Evolutionary conservation across 2,888 invertebrate species (phyloP).

Genomic region (Meiosimyza platycephala): DNA sequence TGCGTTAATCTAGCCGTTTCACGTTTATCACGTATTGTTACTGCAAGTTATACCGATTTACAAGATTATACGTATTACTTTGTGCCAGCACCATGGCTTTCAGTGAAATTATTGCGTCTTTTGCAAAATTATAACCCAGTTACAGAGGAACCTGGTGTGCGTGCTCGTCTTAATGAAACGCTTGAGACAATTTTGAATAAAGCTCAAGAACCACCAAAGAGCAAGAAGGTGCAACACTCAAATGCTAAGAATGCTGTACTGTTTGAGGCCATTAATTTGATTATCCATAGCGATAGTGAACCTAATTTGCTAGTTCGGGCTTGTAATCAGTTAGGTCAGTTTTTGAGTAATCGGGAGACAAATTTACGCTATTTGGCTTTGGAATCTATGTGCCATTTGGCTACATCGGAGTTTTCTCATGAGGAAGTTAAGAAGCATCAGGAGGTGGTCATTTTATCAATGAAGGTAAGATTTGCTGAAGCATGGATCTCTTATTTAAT

Average conservation of each 20-base stretch:
- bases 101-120: constrained; percentile 94
- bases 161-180: constrained; percentile 96
- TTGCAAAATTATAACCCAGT: constrained; percentile 99
- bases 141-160: constrained; percentile 94
- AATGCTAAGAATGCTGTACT: constrained; percentile 99
- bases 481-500: too few species aligned
- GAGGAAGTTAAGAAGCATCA: constrained; percentile 99
- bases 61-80: constrained; percentile 99
- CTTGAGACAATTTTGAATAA: constrained; percentile 98
- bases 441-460: constrained; percentile 97
- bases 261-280: constrained; percentile 99
- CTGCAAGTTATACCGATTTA: constrained; percentile 97
- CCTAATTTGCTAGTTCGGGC: constrained; percentile 96
- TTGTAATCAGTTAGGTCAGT: constrained; percentile 98
- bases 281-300: constrained; percentile 99
- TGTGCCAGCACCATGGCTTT: constrained; percentile 99
- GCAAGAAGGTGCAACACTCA: constrained; percentile 99
- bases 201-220: constrained; percentile 99
- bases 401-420: constrained; percentile 99
- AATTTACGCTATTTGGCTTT: constrained; percentile 97
- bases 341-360: constrained; percentile 96
- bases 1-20: constrained; percentile 98
- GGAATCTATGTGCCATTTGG: constrained; percentile 99
- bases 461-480: constrained; percentile 75
- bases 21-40: constrained; percentile 95